Conservation (phyloP, 2,113 vertebrate genomes). For the Mustela nigripes region DNA sequence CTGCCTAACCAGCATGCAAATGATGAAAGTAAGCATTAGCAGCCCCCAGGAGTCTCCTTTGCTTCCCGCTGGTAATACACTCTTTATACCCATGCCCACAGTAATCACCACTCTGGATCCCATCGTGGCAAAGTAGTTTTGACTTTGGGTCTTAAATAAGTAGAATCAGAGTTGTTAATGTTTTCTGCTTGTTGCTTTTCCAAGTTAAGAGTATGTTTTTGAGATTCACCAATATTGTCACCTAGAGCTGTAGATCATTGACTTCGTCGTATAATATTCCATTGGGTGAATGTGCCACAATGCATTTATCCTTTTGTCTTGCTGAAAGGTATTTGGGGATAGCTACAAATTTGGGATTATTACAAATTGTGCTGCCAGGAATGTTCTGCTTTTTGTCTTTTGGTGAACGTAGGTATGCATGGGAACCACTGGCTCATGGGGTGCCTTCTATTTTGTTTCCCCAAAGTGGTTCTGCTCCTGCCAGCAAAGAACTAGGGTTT, state of each 20-base stretch:
- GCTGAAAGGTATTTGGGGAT: neutral
- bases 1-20: neutral
- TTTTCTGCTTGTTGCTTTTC: neutral
- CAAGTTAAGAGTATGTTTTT: neutral
- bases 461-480: neutral
- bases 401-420: neutral
- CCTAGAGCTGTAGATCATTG: neutral
- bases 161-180: neutral
- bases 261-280: neutral
- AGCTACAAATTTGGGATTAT: neutral
- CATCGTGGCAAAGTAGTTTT: neutral
- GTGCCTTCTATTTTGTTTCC: neutral
- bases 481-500: neutral
- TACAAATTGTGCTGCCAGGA: neutral
- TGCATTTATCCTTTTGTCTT: no score
- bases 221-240: neutral
- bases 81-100: no score
- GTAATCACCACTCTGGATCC: neutral
- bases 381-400: neutral
- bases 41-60: fast-evolving
- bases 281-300: neutral
- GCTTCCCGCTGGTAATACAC: neutral
- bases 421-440: neutral
- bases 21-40: neutral
- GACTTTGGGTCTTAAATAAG: neutral